Evolutionary conservation across 2,113 vertebrate genomes (phyloP).

Genomic region (Amphilophus citrinellus): DNA sequence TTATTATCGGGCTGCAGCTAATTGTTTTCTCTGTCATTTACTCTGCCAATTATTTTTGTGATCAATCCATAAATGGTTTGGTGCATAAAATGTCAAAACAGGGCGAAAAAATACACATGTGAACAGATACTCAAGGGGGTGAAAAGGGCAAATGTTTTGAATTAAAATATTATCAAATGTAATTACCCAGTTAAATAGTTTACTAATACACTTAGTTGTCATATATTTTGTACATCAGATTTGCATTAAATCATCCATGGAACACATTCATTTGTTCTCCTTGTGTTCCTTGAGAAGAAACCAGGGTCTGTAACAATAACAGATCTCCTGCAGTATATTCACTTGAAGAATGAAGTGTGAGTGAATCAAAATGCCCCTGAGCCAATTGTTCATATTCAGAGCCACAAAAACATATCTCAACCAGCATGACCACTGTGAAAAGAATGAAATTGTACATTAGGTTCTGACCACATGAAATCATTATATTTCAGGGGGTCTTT

Average conservation of each 20-base stretch:
- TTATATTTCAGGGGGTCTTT: neutral
- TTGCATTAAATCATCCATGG: neutral
- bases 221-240: neutral
- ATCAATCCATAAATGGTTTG: neutral
- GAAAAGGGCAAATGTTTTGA: neutral
- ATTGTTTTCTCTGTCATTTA: neutral
- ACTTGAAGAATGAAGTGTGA: conserved; percentile 20
- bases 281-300: conserved; percentile 13
- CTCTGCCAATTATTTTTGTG: neutral
- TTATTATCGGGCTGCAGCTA: neutral
- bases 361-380: conserved; percentile 23
- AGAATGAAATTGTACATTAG: neutral
- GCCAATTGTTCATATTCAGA: neutral
- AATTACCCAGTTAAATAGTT: neutral
- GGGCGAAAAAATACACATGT: neutral
- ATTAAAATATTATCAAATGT: neutral
- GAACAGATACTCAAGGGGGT: neutral
- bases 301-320: neutral
- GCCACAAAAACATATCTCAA: conserved; percentile 24
- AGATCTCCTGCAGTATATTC: conserved; percentile 1
- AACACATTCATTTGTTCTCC: neutral
- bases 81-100: neutral
- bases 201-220: neutral
- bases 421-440: conserved; percentile 1
- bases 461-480: conserved; percentile 27